These are phyloP conservation scores for Diploptera punctata DNA, from an alignment of 2,888 invertebrate species.

Conservation along the genomic window DNA sequence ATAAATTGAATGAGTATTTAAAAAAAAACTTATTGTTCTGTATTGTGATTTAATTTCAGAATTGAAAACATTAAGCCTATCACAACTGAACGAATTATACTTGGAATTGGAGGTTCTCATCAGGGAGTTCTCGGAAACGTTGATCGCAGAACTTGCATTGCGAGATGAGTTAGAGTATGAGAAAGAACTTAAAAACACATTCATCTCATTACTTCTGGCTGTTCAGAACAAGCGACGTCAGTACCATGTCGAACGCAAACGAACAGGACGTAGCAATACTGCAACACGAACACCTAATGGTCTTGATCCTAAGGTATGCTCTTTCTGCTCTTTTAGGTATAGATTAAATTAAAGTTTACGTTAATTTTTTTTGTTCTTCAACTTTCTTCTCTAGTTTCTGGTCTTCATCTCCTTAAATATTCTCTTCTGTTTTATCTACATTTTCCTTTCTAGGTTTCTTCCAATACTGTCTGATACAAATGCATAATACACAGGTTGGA, in stretches of 20 bases:
- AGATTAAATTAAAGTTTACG: too few species aligned
- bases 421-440: too few species aligned
- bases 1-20: too few species aligned
- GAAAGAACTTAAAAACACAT: conserved; percentile 97
- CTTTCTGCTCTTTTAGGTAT: too few species aligned
- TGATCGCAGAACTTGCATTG: conserved; percentile 94
- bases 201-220: conserved; percentile 93
- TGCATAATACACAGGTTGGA: too few species aligned
- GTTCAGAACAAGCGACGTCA: conserved; percentile 95
- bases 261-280: conserved; percentile 56
- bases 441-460: too few species aligned
- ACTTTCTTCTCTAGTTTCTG: too few species aligned
- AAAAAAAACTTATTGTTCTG: too few species aligned
- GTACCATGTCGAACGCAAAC: conserved; percentile 90
- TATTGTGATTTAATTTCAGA: too few species aligned
- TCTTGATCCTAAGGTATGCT: conserved; percentile 63
- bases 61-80: conserved; percentile 84
- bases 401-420: too few species aligned
- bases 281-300: conserved; percentile 46
- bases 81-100: conserved; percentile 92
- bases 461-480: too few species aligned
- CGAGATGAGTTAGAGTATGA: conserved; percentile 98
- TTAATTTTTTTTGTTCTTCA: too few species aligned
- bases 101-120: conserved; percentile 95
- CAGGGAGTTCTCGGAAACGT: conserved; percentile 94